Evolutionary conservation across 2,888 invertebrate species (phyloP), one percentile per base, ranked within the genome.

Genomic region (Ethmia dodecea): DNA sequence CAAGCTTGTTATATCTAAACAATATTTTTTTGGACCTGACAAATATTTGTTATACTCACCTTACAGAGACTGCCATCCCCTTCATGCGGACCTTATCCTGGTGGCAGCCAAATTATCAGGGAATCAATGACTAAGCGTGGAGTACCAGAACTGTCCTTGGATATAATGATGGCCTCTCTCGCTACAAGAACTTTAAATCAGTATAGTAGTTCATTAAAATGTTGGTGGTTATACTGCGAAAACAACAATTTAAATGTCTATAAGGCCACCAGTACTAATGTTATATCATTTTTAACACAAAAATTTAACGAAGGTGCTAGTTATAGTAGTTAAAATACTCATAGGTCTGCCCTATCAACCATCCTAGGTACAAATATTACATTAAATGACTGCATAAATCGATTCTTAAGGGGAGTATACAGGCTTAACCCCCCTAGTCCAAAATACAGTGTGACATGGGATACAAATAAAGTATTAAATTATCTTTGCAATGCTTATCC

Each of bases 41-140:
- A 20, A 31, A 24, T 9, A 31, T 3, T 25, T 42, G 6, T 24
- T 42, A 9, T 24, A 13, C n/a, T n/a, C n/a, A 11, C 30, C 16
- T 37, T 41, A 10, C 35, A 41, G 41, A 16, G 8, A 20, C 9
- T 5, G 6, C 18, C 32, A 36, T 13, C 29, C 11, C 5, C 34
- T 29, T 6, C 37, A 31, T 3, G 29, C 25, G 12, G 27, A 26
- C 16, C 29, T 38, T 33, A 32, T 33, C 15, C 26, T 43, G 33
- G 29, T 32, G 29, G 37, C 33, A 29, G 35, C 22, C 20, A 30
- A 28, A 18, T 33, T 43, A 30, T 43, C 37, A 13, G 35, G 31
- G 34, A 8, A 9, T 32, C 5, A 31, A 31, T 14, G 10, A 11
- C 11, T 14, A 28, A n/a, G 14, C 33, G n/a, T n/a, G n/a, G n/a